Evolutionary conservation across 2,797 vertebrate species (phyloP), one percentile per base, ranked within the genome.

Genomic region (Danio aesculapii): DNA sequence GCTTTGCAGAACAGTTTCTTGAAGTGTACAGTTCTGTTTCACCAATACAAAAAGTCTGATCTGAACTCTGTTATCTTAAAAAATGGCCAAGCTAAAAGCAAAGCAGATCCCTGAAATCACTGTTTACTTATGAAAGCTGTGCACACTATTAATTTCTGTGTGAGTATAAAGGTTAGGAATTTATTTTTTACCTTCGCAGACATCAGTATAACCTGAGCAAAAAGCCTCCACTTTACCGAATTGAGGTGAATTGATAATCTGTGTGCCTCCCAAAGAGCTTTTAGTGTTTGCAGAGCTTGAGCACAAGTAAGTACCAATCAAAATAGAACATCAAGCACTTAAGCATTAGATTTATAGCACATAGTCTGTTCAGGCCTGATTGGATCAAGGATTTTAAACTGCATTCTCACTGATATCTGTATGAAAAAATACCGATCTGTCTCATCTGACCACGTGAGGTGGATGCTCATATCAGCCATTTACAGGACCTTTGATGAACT

Each of bases 151-250:
- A n/a, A 75, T 17, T 50, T 39, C 5, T 16, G 12, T 14, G 53
- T 3, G 8, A 50, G 30, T 17, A 53, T 6, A 68, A 50, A 39
- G 50, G 39, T 43, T 55, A 4, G 4, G 16, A 43, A 71, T 19
- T 1, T 71, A 17, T 43, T 43, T 14, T 71, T 71, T 41, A 55
- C 11, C 30, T 8, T 8, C 55, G 16, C 50, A 71, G 68, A 55
- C 67, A 41, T 53, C 10, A 53, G 30, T 53, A 70, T n/a, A 69
- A 10, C 21, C 50, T 41, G 30, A 13, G 16, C 16, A 70, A 72
- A 71, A 58, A 72, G 39, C 12, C 7, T 72, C n/a, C 69, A 58
- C 53, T 58, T 44, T 19, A 72, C n/a, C 3, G 5, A 72, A 72
- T 9, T 21, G 39, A 19, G 52, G 8, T 72, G 11, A 57, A 72